These are phyloP conservation scores for Caradrina clavipalpis DNA, from an alignment of 2,888 invertebrate species.

Conservation along the genomic window DNA sequence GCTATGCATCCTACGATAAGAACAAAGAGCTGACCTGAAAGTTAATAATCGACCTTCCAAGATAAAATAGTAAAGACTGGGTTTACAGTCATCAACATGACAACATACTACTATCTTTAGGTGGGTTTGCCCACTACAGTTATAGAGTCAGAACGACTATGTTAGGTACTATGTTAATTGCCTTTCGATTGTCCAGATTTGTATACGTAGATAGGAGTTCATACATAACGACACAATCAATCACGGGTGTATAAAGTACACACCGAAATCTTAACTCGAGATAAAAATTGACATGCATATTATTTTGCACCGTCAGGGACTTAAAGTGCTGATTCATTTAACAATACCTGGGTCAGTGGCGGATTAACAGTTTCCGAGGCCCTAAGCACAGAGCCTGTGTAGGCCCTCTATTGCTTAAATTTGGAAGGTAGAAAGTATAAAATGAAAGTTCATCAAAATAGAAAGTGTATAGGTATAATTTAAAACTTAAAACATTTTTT, in stretches of 20 bases:
- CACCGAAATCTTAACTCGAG: background rate
- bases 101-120: background rate
- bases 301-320: slow-evolving; percentile 1
- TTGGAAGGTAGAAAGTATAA: no score
- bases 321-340: slow-evolving; percentile 12
- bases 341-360: background rate
- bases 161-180: background rate
- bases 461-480: no score
- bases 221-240: no score
- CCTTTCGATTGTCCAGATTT: slow-evolving; percentile 9
- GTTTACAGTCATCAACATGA: background rate
- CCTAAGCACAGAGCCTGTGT: no score
- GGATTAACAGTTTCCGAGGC: no score
- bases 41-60: background rate
- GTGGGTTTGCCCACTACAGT: background rate
- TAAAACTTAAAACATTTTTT: no score
- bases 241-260: no score
- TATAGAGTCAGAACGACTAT: no score
- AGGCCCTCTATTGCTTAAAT: no score
- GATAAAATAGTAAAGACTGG: background rate
- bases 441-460: no score
- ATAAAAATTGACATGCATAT: background rate
- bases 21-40: background rate
- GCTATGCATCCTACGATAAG: background rate
- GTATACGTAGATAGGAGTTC: background rate